Base-by-base conservation (phyloP, 1,140 invertebrate genomes). In the Saccostrea cuccullata region DNA sequence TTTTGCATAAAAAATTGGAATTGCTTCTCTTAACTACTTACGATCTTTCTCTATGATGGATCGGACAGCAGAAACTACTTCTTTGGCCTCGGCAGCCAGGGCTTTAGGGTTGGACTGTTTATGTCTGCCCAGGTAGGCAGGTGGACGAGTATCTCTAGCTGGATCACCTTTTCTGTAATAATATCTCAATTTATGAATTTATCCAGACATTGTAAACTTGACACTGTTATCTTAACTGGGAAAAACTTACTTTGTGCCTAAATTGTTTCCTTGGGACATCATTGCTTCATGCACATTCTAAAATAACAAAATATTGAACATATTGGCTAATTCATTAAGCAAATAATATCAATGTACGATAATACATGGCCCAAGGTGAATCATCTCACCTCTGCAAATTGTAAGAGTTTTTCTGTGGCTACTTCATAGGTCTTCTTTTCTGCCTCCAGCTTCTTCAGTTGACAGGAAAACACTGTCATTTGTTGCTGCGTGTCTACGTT, bases 341-440 rank as follows among this genome's bases (percentile, higher is more conserved):
- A 47, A 47, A 6, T 47, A 8, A 47, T 8, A 8, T 8, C 47
- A 47, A 47, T 47, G 47, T 47, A 47, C 0, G 47, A 8, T 47
- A 47, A 47, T 8, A 47, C 47, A 47, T 6, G 47, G 47, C 47
- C 47, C 9, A 9, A 5, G 9, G 47, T 9, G 47, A 86, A 58
- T 55, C 11, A 86, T 55, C 55, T 58, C 86, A 94, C 94, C 92
- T 94, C 93, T 20, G 92, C 91, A 92, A 94, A 94, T 84, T 92
- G 89, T 26, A 94, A 88, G 9, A 95, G 91, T 89, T 94, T 94
- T 47, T 94, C 93, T 60, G 93, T 94, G 6, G 94, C 92, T 11
- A 94, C 94, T 91, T 94, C 93, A 88, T 93, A 94, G 11, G 93
- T 93, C 87, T 94, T 94, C 87, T 93, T 94, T 11, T 90, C 90